Evolutionary conservation across 2,113 vertebrate species (phyloP).

Genomic region (Melanocharis versteri): DNA sequence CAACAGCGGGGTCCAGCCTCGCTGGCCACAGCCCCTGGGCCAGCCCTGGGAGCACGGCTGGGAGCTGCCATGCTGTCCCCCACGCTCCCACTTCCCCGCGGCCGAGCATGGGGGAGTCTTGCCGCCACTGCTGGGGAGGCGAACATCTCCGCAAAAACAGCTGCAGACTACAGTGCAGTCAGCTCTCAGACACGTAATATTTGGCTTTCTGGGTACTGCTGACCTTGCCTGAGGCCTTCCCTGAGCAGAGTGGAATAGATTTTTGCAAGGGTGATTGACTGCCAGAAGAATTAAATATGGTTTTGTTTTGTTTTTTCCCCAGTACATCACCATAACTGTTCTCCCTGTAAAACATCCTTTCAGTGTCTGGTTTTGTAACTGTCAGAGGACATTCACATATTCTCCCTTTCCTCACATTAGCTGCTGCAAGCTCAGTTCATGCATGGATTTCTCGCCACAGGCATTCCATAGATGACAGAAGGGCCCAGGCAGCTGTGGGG

Average conservation of each 20-base stretch:
- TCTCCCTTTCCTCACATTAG: background rate
- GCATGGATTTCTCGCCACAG: background rate
- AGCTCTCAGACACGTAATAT: background rate
- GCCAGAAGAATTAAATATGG: background rate
- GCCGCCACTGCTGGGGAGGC: accelerated
- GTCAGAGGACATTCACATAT: background rate
- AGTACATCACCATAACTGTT: background rate
- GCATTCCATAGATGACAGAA: background rate
- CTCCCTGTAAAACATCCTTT: background rate
- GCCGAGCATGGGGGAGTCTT: accelerated
- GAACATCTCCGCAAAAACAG: background rate
- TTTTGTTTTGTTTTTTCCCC: background rate
- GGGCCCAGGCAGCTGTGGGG: background rate
- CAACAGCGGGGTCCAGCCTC: background rate
- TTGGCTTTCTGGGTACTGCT: background rate
- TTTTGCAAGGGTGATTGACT: background rate
- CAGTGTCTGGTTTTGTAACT: background rate
- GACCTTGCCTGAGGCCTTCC: constrained; percentile 1
- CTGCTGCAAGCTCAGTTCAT: background rate
- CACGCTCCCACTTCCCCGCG: accelerated
- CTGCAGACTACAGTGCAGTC: accelerated
- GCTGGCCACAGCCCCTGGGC: background rate
- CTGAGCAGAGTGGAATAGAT: background rate
- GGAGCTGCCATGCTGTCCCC: accelerated
- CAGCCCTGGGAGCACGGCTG: accelerated